These are phyloP conservation scores for Bradypodion ventrale DNA, from an alignment of 2,797 vertebrate genomes.

Conservation along the genomic window DNA sequence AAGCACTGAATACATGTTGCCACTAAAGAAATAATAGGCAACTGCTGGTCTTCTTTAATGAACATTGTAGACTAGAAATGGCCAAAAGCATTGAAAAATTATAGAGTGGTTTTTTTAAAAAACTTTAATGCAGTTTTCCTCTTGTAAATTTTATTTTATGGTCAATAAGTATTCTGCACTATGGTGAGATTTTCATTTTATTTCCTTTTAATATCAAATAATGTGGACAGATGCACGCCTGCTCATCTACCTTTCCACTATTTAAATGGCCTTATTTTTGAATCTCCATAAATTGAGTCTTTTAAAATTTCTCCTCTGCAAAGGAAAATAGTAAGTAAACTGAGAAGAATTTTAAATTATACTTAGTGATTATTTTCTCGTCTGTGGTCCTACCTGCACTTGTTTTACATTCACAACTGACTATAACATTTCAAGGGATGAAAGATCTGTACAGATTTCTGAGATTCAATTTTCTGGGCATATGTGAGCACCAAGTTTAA, in stretches of 20 bases:
- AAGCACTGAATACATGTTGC: neutral
- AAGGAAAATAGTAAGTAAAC: slow-evolving; percentile 2
- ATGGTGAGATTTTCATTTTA: slow-evolving; percentile 49
- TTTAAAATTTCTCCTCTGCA: slow-evolving; percentile 13
- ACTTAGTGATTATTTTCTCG: slow-evolving; percentile 21
- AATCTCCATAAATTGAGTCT: slow-evolving; percentile 39
- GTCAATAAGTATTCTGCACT: slow-evolving; percentile 47
- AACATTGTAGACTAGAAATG: slow-evolving; percentile 7
- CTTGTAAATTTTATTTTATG: slow-evolving; percentile 60
- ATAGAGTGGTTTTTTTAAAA: slow-evolving; percentile 39
- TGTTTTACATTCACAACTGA: slow-evolving; percentile 11
- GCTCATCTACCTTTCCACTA: slow-evolving; percentile 29
- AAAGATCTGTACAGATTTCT: neutral
- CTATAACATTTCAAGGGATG: neutral
- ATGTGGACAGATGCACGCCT: slow-evolving; percentile 21
- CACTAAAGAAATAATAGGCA: neutral
- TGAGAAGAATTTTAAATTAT: neutral
- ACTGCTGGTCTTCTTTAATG: neutral
- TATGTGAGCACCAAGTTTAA: neutral
- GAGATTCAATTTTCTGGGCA: neutral
- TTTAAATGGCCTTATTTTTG: slow-evolving; percentile 36
- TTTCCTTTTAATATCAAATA: slow-evolving; percentile 47
- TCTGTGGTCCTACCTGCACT: neutral
- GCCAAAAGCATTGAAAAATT: slow-evolving; percentile 7
- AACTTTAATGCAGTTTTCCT: slow-evolving; percentile 48